Base-by-base conservation (phyloP, 1,140 invertebrate genomes). In the Drosophila grimshawi region DNA sequence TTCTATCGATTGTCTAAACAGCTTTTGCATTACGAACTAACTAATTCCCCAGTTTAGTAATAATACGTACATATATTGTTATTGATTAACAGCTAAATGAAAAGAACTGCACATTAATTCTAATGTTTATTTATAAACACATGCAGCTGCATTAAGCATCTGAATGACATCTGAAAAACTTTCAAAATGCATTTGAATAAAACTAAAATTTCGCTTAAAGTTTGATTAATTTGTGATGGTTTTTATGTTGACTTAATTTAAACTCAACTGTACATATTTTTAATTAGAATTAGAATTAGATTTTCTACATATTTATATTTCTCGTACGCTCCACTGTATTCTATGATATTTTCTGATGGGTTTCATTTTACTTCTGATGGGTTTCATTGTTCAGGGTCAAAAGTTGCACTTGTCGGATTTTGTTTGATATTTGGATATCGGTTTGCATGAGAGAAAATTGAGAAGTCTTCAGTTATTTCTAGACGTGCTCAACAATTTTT, bases 181-280 rank as follows among this genome's bases (percentile, higher is more conserved):
- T 76, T 74, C 56, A 76, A 74, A 86, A 82, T 88, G 68, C 80
- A 82, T 88, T 86, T 88, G 72, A 86, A 86, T 86, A 88, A 86
- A 46, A 49, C 11, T 56, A 55, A 67, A 65, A 82, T 67, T 61
- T 80, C 65, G 76, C 82, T 81, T 79, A 65, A 69, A 41, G 48
- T 48, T 6, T 6, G 8, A 4, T 41, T 2, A 5, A n/a, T 43
- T 56, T n/a, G 10, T 35, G 10, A n/a, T 41, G n/a, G 1, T 3
- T 41, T 41, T 41, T n/a, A 3, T 41, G 7, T 3, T 41, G 10
- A 41, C 8, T 41, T 41, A 8, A 41, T 41, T 41, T 41, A 19
- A 19, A 19, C 19, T 19, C 19, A 19, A 19, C 19, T 19, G 19
- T 19, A 19, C 19, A 19, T 19, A 0, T 19, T 19, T 19, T 19